These are phyloP conservation scores for Charadrius vociferus DNA, from an alignment of 2,113 vertebrate species.

Conservation along the genomic window DNA sequence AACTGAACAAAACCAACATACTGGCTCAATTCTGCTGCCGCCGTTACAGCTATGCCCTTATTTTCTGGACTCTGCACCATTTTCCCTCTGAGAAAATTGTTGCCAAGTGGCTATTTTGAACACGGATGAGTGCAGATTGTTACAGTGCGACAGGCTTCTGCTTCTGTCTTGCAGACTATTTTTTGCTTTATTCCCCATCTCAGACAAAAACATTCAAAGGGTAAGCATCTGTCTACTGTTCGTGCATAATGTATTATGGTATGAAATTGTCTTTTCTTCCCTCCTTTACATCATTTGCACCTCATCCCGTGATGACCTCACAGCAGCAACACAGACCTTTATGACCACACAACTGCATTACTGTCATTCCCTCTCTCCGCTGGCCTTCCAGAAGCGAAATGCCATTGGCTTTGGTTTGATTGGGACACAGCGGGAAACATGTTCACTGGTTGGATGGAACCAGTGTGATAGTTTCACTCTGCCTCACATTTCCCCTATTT, in stretches of 20 bases:
- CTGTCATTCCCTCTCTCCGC: not conserved
- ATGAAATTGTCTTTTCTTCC: not conserved
- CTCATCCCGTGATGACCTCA: not conserved
- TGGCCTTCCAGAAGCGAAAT: not conserved
- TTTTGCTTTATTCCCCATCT: slow-evolving; percentile 13
- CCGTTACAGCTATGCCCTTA: not conserved
- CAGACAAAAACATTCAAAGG: not conserved
- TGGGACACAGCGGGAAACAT: not conserved
- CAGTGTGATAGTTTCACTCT: not conserved
- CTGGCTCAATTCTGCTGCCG: not conserved
- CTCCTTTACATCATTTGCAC: not conserved
- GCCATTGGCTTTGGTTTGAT: not conserved
- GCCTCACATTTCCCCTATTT: not conserved
- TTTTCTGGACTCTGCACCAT: not conserved
- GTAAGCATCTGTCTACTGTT: slow-evolving; percentile 27
- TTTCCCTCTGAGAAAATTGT: slow-evolving; percentile 14
- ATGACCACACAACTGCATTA: not conserved
- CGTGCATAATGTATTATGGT: not conserved
- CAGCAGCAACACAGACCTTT: not conserved
- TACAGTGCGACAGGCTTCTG: not conserved
- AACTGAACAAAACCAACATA: not conserved
- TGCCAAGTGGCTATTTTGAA: slow-evolving; percentile 37
- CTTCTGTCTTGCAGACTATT: not conserved
- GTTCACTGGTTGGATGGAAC: not conserved
- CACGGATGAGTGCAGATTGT: not conserved